Base-by-base conservation (phyloP, 2,888 invertebrate species). In the Proisotoma minuta region DNA sequence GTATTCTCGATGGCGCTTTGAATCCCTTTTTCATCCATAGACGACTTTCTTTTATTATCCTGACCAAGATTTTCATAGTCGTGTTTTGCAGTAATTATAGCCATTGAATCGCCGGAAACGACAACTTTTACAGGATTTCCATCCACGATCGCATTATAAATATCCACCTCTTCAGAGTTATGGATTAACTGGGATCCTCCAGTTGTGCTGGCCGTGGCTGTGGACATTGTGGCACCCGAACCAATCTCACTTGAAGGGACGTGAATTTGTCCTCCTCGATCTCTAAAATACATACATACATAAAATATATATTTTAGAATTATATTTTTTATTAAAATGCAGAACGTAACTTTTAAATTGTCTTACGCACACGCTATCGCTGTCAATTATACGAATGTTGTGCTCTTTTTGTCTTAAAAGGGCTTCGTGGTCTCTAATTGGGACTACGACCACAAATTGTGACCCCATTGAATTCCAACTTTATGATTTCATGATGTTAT, bases 381-480 rank as follows among this genome's bases (percentile, higher is more conserved):
- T 5, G 8, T 50, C 15, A 23, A 49, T 47, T 28, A 39, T 43
- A 22, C 48, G 8, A 43, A 68, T 57, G 1, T 60, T 48, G n/a
- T 59, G 48, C 28, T 65, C 66, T 27, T 50, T 59, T 23, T 65
- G 59, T 4, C 70, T 56, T 1, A 70, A 53, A 4, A 10, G 10
- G 12, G 64, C 50, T 43, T 70, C 70, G 29, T 63, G 28, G 12
- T 60, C 62, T 18, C 65, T 49, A 1, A 60, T 64, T 0, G 70
- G 70, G 4, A 68, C 58, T 15, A 18, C n/a, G 2, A 68, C 53
- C 2, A 62, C 5, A 47, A 70, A 68, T 10, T 66, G 18, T 1
- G 68, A 68, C 8, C 66, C 66, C 59, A 59, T 60, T n/a, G n/a
- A n/a, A n/a, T n/a, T n/a, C n/a, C n/a, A n/a, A n/a, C n/a, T n/a